Base-by-base conservation (phyloP, 2,888 invertebrate species). In the Opisthograptis luteolata region DNA sequence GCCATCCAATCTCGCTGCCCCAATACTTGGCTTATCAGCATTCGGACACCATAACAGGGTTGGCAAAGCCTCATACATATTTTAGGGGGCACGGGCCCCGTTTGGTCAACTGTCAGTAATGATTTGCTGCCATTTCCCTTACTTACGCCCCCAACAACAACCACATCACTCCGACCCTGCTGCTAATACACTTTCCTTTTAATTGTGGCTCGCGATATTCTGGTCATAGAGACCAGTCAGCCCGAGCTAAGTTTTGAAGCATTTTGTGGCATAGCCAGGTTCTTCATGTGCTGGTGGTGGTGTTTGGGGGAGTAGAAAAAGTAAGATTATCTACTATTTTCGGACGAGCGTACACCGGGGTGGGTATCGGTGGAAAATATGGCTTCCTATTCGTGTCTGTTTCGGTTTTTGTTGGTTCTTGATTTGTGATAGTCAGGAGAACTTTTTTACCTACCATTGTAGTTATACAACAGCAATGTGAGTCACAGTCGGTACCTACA, bases 91-190 rank as follows among this genome's bases (percentile, higher is more conserved):
- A 64, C 77, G 72, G 81, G 79, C 88, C 88, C 90, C 84, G 80
- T 83, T 79, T 89, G 90, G 90, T 90, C 90, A 90, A 88, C 90
- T 90, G 90, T 90, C 90, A 90, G 87, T 87, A 89, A 90, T 90
- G 90, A 90, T 90, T 90, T 90, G 90, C 89, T 85, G 79, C 81
- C 74, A 71, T 82, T 80, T 81, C 84, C 84, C 82, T 68, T 65
- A 60, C 74, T 58, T 75, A 81, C 89, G 85, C 89, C 89, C 87
- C 81, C 88, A 66, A 67, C 55, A 62, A 48, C 47, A 34, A 45
- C 85, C 76, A 79, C 34, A 47, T 44, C 62, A 60, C 1, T 3
- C 27, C 50, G 75, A 78, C 52, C 79, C 57, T 2, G 27, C 15
- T 27, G 15, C 37, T 32, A 12, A 50, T 19, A 28, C 8, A 19